Evolutionary conservation across 2,113 vertebrate genomes (phyloP).

Genomic region (Mohoua ochrocephala): DNA sequence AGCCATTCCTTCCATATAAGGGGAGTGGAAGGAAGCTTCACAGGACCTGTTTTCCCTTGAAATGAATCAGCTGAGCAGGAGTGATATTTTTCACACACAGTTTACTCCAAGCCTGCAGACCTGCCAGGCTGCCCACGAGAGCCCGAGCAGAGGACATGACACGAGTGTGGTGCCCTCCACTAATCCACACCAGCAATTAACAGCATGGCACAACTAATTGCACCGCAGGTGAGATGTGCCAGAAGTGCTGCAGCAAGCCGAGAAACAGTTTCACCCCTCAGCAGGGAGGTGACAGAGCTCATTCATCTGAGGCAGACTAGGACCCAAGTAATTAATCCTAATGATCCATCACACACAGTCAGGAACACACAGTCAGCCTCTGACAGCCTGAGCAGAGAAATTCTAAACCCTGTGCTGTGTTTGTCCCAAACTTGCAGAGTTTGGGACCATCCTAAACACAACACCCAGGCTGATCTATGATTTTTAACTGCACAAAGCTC

Average conservation of each 20-base stretch:
- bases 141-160: neutral
- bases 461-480: neutral
- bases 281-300: neutral
- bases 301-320: neutral
- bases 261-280: neutral
- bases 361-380: neutral
- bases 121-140: neutral
- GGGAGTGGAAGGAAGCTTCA: neutral
- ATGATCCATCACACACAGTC: neutral
- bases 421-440: neutral
- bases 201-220: neutral
- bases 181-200: neutral
- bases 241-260: fast-evolving
- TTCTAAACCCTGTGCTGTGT: too few species aligned
- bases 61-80: neutral
- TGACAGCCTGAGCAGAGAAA: neutral
- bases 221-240: fast-evolving
- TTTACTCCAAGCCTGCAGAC: neutral
- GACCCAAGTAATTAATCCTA: neutral
- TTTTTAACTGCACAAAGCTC: neutral
- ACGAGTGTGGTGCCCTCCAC: fast-evolving
- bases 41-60: neutral
- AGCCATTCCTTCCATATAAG: neutral
- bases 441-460: neutral
- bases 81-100: neutral